Conservation (phyloP, 2,113 vertebrate genomes). For the Larimichthys crocea region DNA sequence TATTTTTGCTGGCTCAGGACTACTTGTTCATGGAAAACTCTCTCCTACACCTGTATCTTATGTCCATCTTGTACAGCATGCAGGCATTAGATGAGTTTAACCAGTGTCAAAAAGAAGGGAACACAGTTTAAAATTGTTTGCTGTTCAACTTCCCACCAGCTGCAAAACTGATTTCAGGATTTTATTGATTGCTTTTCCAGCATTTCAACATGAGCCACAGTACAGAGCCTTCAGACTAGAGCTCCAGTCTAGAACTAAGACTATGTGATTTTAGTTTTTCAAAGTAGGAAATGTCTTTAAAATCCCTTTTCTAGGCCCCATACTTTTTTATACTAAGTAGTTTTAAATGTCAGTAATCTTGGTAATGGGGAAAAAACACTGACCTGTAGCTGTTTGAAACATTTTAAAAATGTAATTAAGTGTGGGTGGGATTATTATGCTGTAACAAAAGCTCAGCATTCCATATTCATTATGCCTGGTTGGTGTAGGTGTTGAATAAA, state of each 20-base stretch:
- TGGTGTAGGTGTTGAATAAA: slow-evolving; percentile 37
- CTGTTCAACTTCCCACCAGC: neutral
- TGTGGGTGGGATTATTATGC: slow-evolving; percentile 32
- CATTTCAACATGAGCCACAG: neutral
- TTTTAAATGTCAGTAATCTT: slow-evolving; percentile 22
- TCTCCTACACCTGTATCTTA: neutral
- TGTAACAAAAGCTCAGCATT: slow-evolving; percentile 23
- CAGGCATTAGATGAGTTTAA: neutral
- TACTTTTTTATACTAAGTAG: neutral
- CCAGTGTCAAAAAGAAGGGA: neutral
- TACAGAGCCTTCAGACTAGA: neutral
- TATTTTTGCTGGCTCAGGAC: neutral
- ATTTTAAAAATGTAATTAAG: slow-evolving; percentile 46
- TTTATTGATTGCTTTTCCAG: slow-evolving; percentile 4
- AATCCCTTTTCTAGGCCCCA: neutral
- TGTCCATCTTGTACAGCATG: neutral
- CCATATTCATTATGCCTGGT: slow-evolving; percentile 2
- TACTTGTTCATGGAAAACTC: neutral
- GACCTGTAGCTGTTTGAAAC: neutral
- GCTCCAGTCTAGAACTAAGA: slow-evolving; percentile 8
- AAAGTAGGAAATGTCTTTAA: slow-evolving; percentile 1
- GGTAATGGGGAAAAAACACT: neutral
- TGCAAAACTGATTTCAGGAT: neutral
- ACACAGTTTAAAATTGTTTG: neutral
- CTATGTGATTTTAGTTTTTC: neutral